Base-by-base conservation (phyloP, 2,888 invertebrate genomes). In the Ariolimax columbianus region DNA sequence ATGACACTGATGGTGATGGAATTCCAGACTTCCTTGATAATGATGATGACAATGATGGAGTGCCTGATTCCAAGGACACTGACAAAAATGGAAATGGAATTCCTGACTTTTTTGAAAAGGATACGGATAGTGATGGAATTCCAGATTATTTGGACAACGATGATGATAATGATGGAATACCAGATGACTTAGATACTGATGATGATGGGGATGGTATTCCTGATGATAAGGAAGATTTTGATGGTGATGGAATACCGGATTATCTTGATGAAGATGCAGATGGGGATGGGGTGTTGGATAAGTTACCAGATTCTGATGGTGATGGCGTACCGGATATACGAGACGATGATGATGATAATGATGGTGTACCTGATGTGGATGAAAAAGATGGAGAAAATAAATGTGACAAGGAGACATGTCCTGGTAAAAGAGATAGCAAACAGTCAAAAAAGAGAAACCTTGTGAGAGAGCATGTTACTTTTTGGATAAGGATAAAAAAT, bases 211-310 rank as follows among this genome's bases (percentile, higher is more conserved):
- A 91, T 87, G 91, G 91, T 7, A 90, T 91, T 11, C 91, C 91
- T 1, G 91, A 91, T 85, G 72, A 89, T 47, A 75, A 89, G 3
- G 91, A 91, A 47, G 90, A 66, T 88, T 86, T 86, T 38, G 90
- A 90, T 86, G 90, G 90, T 30, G 90, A 90, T 82, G 91, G 91
- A n/a, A 91, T 91, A 40, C 90, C 90, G 0, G 90, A 91, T 51
- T 73, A 89, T 66, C 43, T 89, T 36, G 90, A 90, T 23, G 84
- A 86, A 38, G 93, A 93, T 86, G 88, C 85, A 38, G 92, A 93
- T 87, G 91, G 91, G 26, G 92, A 93, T 87, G 93, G 93, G 1
- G 90, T 93, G 79, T 91, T 91, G n/a, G 91, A 92, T 82, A 89
- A 89, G 80, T 83, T 91, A 86, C 91, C 91, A 26, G 91, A 92